Evolutionary conservation across 2,888 invertebrate genomes (phyloP).

Genomic region (Syritta pipiens): DNA sequence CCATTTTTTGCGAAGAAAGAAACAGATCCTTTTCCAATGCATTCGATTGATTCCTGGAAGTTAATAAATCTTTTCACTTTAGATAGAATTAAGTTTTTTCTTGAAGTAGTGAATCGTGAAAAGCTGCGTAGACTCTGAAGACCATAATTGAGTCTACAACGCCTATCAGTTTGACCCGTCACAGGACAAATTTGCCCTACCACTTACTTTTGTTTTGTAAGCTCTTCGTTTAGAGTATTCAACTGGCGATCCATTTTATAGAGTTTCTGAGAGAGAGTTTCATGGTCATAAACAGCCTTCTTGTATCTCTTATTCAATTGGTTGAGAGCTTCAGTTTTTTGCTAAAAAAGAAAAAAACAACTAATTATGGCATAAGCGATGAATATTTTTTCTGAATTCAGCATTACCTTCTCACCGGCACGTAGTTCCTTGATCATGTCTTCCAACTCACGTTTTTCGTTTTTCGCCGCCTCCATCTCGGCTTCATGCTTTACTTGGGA

Average conservation of each 20-base stretch:
- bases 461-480: slow-evolving; percentile 71
- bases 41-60: slow-evolving; percentile 73
- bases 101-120: too few species aligned
- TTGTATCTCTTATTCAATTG: slow-evolving; percentile 73
- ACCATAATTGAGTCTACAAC: too few species aligned
- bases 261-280: slow-evolving; percentile 71
- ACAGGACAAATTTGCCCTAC: too few species aligned
- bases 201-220: slow-evolving; percentile 62
- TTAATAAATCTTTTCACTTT: too few species aligned
- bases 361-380: neutral
- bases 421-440: slow-evolving; percentile 72
- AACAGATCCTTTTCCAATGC: slow-evolving; percentile 74
- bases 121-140: too few species aligned
- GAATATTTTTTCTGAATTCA: neutral
- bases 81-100: too few species aligned
- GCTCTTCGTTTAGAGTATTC: slow-evolving; percentile 72
- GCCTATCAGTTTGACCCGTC: too few species aligned
- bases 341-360: slow-evolving; percentile 37
- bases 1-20: slow-evolving; percentile 71
- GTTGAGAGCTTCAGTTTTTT: slow-evolving; percentile 72
- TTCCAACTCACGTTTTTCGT: slow-evolving; percentile 71
- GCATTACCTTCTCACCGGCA: slow-evolving; percentile 72
- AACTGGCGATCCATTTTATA: slow-evolving; percentile 73
- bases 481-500: slow-evolving; percentile 72
- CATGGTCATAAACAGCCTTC: slow-evolving; percentile 73